These are phyloP conservation scores for Eupelmus urozonus DNA, from an alignment of 2,888 invertebrate species.

Conservation along the genomic window DNA sequence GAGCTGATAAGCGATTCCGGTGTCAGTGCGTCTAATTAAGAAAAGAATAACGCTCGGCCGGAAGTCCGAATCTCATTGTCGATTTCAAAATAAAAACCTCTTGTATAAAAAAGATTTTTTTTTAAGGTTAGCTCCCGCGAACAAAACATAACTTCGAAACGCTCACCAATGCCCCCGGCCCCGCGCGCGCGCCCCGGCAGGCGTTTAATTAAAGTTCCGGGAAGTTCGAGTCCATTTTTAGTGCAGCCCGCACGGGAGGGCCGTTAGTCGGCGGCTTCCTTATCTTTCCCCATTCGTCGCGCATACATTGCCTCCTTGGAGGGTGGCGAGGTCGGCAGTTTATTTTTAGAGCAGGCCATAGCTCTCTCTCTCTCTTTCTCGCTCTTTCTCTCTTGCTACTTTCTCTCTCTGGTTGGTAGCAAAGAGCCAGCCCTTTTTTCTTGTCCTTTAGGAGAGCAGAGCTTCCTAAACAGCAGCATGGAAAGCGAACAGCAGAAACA, in stretches of 20 bases:
- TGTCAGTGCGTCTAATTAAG: no score
- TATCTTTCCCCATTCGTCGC: conserved; percentile 10
- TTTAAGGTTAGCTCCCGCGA: background rate
- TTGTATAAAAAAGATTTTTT: background rate
- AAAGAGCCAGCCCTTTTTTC: conserved; percentile 15
- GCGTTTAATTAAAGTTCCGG: background rate
- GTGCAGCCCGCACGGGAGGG: conserved; percentile 1
- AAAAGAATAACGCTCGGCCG: no score
- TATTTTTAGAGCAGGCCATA: conserved; percentile 38
- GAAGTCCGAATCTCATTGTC: no score
- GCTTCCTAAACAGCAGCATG: conserved; percentile 62
- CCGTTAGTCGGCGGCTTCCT: background rate
- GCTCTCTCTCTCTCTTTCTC: background rate
- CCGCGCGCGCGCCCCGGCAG: no score
- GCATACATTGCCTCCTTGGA: background rate
- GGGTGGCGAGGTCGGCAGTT: conserved; percentile 16
- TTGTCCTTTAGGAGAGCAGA: background rate
- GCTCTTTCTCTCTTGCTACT: background rate
- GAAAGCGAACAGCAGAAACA: conserved; percentile 70
- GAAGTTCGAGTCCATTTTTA: conserved; percentile 44
- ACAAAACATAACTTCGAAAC: no score
- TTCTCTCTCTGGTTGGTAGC: background rate
- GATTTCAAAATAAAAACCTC: no score
- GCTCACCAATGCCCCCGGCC: no score
- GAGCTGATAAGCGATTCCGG: no score